phyloP scores from a whole-genome alignment of 92 coral and sea anemone species.

The Plumapathes pennacea region DNA sequence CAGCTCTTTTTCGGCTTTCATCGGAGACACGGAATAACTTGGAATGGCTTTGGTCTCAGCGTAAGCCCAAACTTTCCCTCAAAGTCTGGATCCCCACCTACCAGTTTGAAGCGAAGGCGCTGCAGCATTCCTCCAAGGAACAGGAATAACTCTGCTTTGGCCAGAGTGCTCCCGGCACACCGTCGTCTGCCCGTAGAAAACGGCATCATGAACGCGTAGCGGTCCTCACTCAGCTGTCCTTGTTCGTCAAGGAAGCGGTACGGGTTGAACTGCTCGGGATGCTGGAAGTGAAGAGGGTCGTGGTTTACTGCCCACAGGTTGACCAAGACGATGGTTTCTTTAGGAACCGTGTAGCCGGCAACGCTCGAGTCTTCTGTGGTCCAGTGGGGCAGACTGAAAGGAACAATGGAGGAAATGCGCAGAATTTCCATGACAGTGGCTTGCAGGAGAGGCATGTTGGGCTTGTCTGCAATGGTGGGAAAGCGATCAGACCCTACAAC shows the following conservation, averaged over 20 bases:
- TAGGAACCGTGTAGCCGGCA: constrained; percentile 56
- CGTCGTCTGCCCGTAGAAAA: constrained; percentile 76
- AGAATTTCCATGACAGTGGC: constrained; percentile 72
- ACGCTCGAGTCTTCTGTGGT: constrained; percentile 46
- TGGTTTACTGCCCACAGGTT: constrained; percentile 76
- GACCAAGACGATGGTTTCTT: constrained; percentile 60
- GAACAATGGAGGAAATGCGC: constrained; percentile 54
- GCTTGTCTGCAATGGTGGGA: constrained; percentile 57
- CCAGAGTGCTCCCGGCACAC: constrained; percentile 67
- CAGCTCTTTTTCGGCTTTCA: neutral
- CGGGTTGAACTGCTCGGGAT: constrained; percentile 61
- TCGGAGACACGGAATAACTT: constrained; percentile 8
- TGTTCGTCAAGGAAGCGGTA: constrained; percentile 48
- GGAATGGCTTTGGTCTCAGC: constrained; percentile 52
- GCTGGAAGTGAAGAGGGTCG: constrained; percentile 62
- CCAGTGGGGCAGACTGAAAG: constrained; percentile 61
- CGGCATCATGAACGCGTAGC: constrained; percentile 22
- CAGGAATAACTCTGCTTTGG: constrained; percentile 62
- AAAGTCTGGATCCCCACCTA: constrained; percentile 19
- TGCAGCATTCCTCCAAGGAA: constrained; percentile 65
- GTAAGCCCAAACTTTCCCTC: constrained; percentile 45
- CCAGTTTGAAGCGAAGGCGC: constrained; percentile 23
- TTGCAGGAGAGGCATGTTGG: constrained; percentile 60
- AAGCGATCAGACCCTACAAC: constrained; percentile 39
- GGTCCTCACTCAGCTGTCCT: constrained; percentile 46